phyloP scores from a whole-genome alignment of 2,797 vertebrate species.

The Phataginus tetradactyla region DNA sequence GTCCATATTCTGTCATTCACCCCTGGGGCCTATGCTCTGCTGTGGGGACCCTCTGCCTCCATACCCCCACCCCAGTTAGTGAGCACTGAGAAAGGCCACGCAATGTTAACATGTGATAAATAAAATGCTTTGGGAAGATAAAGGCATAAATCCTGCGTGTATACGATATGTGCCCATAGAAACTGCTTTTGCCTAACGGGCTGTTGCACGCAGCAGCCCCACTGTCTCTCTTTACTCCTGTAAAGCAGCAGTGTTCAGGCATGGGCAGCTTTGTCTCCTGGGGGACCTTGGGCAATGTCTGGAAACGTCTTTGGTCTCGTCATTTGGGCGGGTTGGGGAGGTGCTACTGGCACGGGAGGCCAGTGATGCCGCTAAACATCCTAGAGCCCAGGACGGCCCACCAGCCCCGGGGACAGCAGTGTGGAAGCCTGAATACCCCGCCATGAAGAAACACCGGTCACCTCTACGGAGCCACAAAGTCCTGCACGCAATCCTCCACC shows the following conservation, averaged over 20 bases:
- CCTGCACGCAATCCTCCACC: not conserved
- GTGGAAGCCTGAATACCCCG: not conserved
- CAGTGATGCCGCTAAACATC: no score
- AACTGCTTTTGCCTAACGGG: not conserved
- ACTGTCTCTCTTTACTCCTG: not conserved
- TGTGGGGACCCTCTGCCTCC: not conserved
- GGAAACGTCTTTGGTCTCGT: not conserved
- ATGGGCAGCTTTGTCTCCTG: not conserved
- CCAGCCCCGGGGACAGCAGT: not conserved
- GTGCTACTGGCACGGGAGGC: not conserved
- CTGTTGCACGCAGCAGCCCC: not conserved
- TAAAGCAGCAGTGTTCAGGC: not conserved
- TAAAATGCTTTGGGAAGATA: not conserved
- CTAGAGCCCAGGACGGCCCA: not conserved
- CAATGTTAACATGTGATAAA: not conserved
- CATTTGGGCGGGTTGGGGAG: not conserved
- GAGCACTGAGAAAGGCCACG: not conserved
- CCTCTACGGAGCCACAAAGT: not conserved
- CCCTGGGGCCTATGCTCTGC: accelerated
- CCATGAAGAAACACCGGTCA: not conserved
- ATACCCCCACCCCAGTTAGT: accelerated
- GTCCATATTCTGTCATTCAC: not conserved
- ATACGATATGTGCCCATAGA: not conserved
- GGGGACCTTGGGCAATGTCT: not conserved
- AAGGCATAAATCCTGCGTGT: not conserved